Conservation (phyloP, 2,797 vertebrate species). For the Cryptoprocta ferox region DNA sequence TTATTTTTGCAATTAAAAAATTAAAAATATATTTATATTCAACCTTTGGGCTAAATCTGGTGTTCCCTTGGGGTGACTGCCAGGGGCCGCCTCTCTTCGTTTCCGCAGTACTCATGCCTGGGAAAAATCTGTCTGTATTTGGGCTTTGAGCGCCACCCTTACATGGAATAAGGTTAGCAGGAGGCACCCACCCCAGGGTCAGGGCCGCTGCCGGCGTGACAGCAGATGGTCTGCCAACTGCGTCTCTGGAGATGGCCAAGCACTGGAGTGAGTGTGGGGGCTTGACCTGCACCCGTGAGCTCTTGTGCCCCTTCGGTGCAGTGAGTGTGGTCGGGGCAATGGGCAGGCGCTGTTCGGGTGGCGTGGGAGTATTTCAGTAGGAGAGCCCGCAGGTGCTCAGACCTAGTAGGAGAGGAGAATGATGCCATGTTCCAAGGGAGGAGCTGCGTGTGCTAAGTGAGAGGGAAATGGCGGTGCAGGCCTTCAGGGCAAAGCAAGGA, state of each 20-base stretch:
- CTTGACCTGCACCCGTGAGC: neutral
- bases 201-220: constrained; percentile 38
- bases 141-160: constrained; percentile 80
- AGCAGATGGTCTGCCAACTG: constrained; percentile 64
- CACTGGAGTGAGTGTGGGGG: neutral
- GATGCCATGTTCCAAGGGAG: too few species aligned
- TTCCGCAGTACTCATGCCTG: constrained; percentile 59
- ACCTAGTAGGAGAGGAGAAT: fast-evolving
- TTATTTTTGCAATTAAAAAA: constrained; percentile 59
- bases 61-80: constrained; percentile 51
- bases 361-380: neutral
- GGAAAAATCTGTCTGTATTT: constrained; percentile 71
- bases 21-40: constrained; percentile 53
- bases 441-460: neutral
- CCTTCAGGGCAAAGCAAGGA: neutral
- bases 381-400: neutral
- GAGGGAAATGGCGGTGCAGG: neutral
- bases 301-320: neutral
- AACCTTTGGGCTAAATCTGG: constrained; percentile 73
- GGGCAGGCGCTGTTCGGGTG: neutral
- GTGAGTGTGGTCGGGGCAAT: neutral
- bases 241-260: neutral
- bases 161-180: constrained; percentile 85
- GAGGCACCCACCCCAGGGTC: constrained; percentile 73
- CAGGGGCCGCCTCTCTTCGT: constrained; percentile 39